These are phyloP conservation scores for Cecidostiba fungosa DNA, from an alignment of 2,888 invertebrate species.

Conservation along the genomic window DNA sequence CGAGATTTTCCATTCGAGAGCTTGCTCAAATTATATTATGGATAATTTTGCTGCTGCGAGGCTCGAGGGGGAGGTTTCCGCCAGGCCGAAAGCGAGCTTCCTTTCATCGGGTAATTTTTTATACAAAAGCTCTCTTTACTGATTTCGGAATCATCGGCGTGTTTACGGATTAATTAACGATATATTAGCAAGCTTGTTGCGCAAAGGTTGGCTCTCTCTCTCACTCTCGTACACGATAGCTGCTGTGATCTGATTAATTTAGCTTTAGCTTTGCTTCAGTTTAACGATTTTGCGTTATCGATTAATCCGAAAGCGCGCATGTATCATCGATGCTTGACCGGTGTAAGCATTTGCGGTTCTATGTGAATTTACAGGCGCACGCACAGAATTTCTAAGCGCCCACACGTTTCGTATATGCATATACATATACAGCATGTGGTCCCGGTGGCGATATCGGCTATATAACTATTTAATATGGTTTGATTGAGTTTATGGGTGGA, in stretches of 20 bases:
- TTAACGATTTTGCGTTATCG: conserved; percentile 41
- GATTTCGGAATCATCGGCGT: background rate
- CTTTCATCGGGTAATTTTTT: too few species aligned
- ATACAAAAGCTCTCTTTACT: too few species aligned
- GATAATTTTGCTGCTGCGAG: too few species aligned
- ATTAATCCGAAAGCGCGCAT: conserved; percentile 21
- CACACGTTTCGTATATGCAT: background rate
- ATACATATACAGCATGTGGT: background rate
- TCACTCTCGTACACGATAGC: background rate
- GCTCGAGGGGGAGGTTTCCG: too few species aligned
- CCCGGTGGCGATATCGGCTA: background rate
- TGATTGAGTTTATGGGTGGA: background rate
- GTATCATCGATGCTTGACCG: background rate
- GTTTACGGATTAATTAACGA: background rate
- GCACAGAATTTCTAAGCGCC: background rate
- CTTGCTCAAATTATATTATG: too few species aligned
- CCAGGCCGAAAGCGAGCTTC: too few species aligned
- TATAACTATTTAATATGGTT: background rate
- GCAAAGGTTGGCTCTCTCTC: background rate
- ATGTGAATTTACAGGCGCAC: background rate
- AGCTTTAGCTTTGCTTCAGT: background rate
- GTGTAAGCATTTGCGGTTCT: background rate
- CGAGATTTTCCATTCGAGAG: too few species aligned
- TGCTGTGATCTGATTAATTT: conserved; percentile 38
- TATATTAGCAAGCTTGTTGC: background rate